phyloP scores from a whole-genome alignment of 1,140 invertebrate genomes.

The Stegodyphus dumicola region DNA sequence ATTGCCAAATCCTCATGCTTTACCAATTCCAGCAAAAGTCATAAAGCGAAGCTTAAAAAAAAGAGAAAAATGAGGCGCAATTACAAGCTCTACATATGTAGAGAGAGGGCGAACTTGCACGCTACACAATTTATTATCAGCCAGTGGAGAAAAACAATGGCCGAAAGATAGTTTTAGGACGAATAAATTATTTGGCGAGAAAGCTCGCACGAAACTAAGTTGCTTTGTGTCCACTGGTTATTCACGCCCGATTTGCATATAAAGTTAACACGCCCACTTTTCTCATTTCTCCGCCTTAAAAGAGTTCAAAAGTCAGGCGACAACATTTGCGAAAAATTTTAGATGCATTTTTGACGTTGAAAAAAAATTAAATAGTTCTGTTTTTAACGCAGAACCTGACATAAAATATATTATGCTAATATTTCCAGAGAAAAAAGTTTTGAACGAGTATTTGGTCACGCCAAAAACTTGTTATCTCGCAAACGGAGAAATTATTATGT shows the following conservation, averaged over 20 bases:
- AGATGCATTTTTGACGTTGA: too few species aligned
- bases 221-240: not conserved
- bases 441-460: too few species aligned
- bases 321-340: too few species aligned
- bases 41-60: slow-evolving; percentile 12
- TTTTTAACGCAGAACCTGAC: too few species aligned
- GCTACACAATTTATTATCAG: slow-evolving; percentile 38
- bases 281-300: too few species aligned
- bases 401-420: too few species aligned
- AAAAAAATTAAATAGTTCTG: too few species aligned
- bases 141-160: slow-evolving; percentile 16
- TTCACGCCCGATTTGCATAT: slow-evolving; percentile 10
- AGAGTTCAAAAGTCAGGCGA: too few species aligned
- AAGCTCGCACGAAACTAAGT: not conserved
- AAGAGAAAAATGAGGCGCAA: not conserved
- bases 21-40: slow-evolving; percentile 3
- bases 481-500: too few species aligned
- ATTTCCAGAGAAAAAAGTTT: too few species aligned
- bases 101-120: not conserved
- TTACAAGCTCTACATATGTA: slow-evolving; percentile 37
- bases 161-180: slow-evolving; percentile 15
- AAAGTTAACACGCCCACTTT: slow-evolving; percentile 15
- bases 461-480: too few species aligned
- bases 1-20: slow-evolving; percentile 3
- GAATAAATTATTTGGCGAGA: slow-evolving; percentile 18